phyloP scores from a whole-genome alignment of 2,797 vertebrate genomes.

The Telmatherina bonti region DNA sequence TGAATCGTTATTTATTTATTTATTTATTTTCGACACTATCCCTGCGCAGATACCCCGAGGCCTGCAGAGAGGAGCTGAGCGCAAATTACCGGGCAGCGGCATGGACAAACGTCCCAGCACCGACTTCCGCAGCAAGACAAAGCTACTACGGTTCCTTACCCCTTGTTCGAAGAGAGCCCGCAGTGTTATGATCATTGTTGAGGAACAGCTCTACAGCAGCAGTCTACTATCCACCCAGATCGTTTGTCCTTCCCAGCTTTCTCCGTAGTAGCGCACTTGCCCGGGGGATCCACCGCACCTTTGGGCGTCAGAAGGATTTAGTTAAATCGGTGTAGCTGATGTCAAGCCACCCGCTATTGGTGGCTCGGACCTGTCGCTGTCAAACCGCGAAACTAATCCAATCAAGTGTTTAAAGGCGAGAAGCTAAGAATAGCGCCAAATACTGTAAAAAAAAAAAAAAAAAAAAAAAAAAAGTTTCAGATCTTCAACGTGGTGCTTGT shows the following conservation, averaged over 20 bases:
- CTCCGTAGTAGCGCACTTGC: conserved; percentile 58
- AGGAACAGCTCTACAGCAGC: conserved; percentile 59
- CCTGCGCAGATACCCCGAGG: conserved; percentile 72
- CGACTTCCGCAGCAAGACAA: conserved; percentile 66
- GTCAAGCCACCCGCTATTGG: conserved; percentile 72
- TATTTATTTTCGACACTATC: conserved; percentile 45
- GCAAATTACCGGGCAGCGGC: conserved; percentile 47
- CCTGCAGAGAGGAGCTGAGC: conserved; percentile 69
- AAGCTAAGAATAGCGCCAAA: conserved; percentile 83
- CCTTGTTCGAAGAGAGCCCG: conserved; percentile 78
- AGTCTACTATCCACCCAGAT: conserved; percentile 50
- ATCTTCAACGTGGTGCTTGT: conserved; percentile 39
- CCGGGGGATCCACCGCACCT: conserved; percentile 68
- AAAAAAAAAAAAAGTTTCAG: conserved; percentile 79
- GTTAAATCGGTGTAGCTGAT: conserved; percentile 74
- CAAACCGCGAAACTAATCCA: conserved; percentile 81
- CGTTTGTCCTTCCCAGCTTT: conserved; percentile 68
- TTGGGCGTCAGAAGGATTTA: conserved; percentile 80
- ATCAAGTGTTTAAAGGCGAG: conserved; percentile 81
- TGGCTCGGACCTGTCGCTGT: conserved; percentile 77
- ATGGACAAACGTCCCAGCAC: conserved; percentile 66
- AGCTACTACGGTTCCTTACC: conserved; percentile 71
- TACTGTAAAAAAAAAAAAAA: conserved; percentile 64
- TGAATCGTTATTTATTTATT: conserved; percentile 42
- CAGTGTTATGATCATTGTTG: conserved; percentile 80